Base-by-base conservation (phyloP, 2,888 invertebrate species). In the Epinotia brunnichana region DNA sequence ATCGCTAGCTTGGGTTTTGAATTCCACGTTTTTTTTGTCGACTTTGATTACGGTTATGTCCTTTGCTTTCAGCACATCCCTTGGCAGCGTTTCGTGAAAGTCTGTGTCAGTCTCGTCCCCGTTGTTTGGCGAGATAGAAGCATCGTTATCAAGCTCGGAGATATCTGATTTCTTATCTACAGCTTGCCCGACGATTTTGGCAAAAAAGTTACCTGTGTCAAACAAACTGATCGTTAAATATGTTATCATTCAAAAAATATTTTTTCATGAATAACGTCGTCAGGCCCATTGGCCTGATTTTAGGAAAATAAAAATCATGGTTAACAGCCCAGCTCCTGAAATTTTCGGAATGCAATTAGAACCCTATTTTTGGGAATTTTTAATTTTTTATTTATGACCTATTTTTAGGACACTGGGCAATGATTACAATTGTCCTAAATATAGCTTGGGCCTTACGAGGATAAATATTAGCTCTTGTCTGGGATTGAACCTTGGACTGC, bases 101-200 rank as follows among this genome's bases (percentile, higher is more conserved):
- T 96, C 96, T 0, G 95, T 95, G 77, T 96, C 96, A 0, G 96
- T 96, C 83, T 95, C 95, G 75, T 95, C 95, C 57, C 94, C 94
- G 68, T 91, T 86, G 69, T 85, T 92, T 35, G 90, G 86, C 29
- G 88, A 89, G 53, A 90, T 85, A 2, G 83, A 81, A 35, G 78
- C 76, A 44, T 79, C 75, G 79, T 63, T 70, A 0, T 83, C 76
- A 82, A 76, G 41, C 75, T 88, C 86, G 13, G 85, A 81, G 4
- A 91, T 94, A 13, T 95, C 94, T 2, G 94, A 86, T 86, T 95
- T 96, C 76, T 95, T 94, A 72, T 92, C 92, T 48, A 95, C 82
- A 1, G 95, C 94, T 83, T 94, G 87, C 61, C 94, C 94, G 21
- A 95, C 94, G 63, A 95, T 93, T 86, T 94, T 95, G 0, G 94